Base-by-base conservation (phyloP, 2,888 invertebrate species). In the Punctoribates punctum region DNA sequence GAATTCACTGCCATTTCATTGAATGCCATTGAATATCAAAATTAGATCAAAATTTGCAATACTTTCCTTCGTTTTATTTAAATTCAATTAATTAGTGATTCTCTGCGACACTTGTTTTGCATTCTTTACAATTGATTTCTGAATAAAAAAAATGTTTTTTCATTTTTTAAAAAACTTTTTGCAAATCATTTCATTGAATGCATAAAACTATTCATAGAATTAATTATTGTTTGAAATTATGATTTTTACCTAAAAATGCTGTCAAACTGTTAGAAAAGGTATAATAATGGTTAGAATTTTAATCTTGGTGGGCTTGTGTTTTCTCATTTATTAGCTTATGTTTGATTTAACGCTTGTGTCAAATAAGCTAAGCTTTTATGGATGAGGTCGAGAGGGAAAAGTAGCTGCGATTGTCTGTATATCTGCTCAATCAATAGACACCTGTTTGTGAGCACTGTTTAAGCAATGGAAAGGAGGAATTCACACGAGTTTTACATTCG, bases 321-420 rank as follows among this genome's bases (percentile, higher is more conserved):
- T 20, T 67, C 65, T 67, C 65, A 67, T 67, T 67, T 67, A 38
- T 60, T 15, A 67, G 65, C 65, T 67, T 67, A 67, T 67, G 20
- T 67, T 67, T 20, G 65, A 15, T 67, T 62, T 38, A 72, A 46
- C 72, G 46, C 34, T 25, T 72, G 72, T 46, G 72, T 72, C 72
- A 72, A 72, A 72, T 72, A 48, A 46, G 48, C 20, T 72, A 72
- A 72, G 72, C 72, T 72, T 72, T 72, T 72, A 72, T 72, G 72
- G 72, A 72, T 72, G 72, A 72, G 72, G n/a, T 42, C 8, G 72
- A 72, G 72, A 70, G 72, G 72, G 23, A 72, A 72, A 46, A n/a
- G 42, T 25, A 23, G 27, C 15, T 15, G 1, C 25, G n/a, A 25
- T 17, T 67, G 42, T 72, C 25, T 17, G 23, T 70, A 42, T 70